Base-by-base conservation (phyloP, 2,113 vertebrate genomes). In the Chauna torquata region DNA sequence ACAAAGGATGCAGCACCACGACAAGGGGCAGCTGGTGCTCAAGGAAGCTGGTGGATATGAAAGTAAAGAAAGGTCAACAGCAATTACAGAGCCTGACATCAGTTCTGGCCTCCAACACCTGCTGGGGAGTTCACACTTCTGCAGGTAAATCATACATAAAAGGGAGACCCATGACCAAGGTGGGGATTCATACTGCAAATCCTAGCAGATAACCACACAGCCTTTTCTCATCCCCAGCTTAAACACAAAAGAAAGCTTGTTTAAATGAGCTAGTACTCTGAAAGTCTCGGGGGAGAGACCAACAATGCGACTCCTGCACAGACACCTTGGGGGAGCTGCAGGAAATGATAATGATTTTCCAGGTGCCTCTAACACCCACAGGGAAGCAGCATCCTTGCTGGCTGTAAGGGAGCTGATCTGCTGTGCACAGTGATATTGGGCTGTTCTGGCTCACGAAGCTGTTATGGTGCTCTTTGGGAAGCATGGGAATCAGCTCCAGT, bases 51-150 rank as follows among this genome's bases (percentile, higher is more conserved):
- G 17, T 4, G 34, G 45, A 38, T 58, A 69, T 8, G 38, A 78
- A 95, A 94, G 61, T 55, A 68, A 80, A 80, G 64, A 75, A 89
- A 87, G 69, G 65, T 85, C 86, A 87, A 49, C 65, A 95, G 81
- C 57, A 87, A 59, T 81, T 89, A 91, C 38, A 76, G 78, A 69
- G 89, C n/a, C 47, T 92, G 80, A 47, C 23, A 70, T 22, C n/a
- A 68, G 22, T 27, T 78, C 72, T 47, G 61, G 42, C 42, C 44
- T 82, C 68, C 70, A 52, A 1, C 0, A 2, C 40, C 69, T 68
- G 12, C 32, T 66, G 47, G 23, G 25, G n/a, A 86, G 44, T 23
- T n/a, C 47, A 68, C 15, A 12, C 32, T 88, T 77, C 16, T 81
- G 88, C 69, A 84, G n/a, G 64, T 12, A 80, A 36, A 40, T 64